Base-by-base conservation (phyloP, 2,113 vertebrate species). In the Ceyx melanurus region DNA sequence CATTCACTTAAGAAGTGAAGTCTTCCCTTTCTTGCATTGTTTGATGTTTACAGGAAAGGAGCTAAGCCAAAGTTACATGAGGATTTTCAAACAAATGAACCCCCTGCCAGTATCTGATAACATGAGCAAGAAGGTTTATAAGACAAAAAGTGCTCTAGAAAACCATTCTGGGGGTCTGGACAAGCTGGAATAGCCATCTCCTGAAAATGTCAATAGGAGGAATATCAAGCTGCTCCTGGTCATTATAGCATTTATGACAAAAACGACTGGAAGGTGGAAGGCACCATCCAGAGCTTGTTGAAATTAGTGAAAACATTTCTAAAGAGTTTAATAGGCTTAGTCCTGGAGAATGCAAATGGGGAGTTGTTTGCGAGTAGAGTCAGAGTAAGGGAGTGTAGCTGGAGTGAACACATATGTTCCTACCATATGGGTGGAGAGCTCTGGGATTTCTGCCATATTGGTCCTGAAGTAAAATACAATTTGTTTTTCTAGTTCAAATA, bases 401-500 rank as follows among this genome's bases (percentile, higher is more conserved):
- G 80, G 91, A 90, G 86, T 84, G 95, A 92, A 92, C 94, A 93
- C 94, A 96, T 96, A 96, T 95, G 94, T 89, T 96, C 81, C 81
- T 93, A 84, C 77, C 95, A 96, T 96, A 96, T 95, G 95, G 92
- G 85, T 87, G 88, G 94, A 94, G 84, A 94, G 87, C 74, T 95
- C 94, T 94, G 95, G 94, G 91, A 93, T 93, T 96, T 95, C 87
- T 93, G 91, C 93, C 91, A 94, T 93, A 88, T 88, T 96, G 94
- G 91, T 96, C 92, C 77, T 92, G 90, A 95, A 95, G 91, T 96
- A 73, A 92, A 90, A 90, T 90, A 88, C 50, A 88, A 92, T 92
- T 96, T 86, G 57, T 86, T 89, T 93, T 86, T 88, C 74, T 90
- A 88, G 66, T 90, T 92, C 17, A 4, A 61, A 95, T 93, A 86